Evolutionary conservation across 2,797 vertebrate genomes (phyloP), one percentile per base, ranked within the genome.

Genomic region (Molothrus ater): DNA sequence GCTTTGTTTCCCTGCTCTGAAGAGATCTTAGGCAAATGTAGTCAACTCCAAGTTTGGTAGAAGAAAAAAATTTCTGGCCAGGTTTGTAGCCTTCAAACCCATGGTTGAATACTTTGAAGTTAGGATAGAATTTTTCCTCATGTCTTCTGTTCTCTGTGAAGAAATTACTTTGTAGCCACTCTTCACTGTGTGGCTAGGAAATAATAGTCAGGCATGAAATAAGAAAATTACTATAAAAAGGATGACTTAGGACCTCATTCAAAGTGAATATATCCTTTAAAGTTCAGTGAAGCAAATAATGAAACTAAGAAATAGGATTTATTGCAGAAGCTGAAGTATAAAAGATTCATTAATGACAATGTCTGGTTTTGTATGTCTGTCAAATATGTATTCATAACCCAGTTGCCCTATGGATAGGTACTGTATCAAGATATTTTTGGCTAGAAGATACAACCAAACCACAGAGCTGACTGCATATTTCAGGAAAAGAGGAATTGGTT

Each of bases 1-100:
- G 74, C 82, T 95, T 95, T 95, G 92, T 96, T 94, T 84, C 43
- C 38, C 31, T 50, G 14, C 29, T 86, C 82, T 92, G 71, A 92
- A 88, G 76, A 75, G 51, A 69, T 48, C 70, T 84, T 68, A 76
- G 40, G 74, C 78, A 96, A 95, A 89, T 60, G 38, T 45, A 92
- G 80, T 54, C 38, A 59, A 64, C 25, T 92, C 75, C 91, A 78
- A 90, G 43, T 87, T 45, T 21, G 28, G 45, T 12, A 43, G 11
- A 0, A 16, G 42, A 68, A 68, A 16, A 34, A 48, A 56, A 73
- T 14, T 16, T 73, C n/a, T 56, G 59, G 56, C 73, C 92, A 91
- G 70, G 88, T 94, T 84, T 90, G 60, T 76, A 56, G 59, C 70
- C 76, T 63, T 75, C 66, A 88, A 92, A 93, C 73, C 42, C 65